Evolutionary conservation across 2,113 vertebrate species (phyloP), one percentile per base, ranked within the genome.

Genomic region (Passer domesticus): DNA sequence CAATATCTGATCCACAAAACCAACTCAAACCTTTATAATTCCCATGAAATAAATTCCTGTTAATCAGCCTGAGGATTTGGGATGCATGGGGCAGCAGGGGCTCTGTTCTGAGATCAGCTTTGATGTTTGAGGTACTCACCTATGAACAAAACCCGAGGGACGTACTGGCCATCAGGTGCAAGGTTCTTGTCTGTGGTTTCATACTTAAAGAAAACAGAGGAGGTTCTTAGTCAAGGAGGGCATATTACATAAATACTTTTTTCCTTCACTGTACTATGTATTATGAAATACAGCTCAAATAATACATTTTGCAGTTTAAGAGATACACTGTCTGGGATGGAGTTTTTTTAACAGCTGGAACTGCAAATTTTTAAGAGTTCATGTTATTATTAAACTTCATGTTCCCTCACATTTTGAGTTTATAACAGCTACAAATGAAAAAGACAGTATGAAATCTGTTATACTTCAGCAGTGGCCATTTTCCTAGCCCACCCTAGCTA

Each of bases 121-220:
- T 74, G 37, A 2, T 49, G 50, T 41, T n/a, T 37, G 33, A 78
- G 56, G 9, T 63, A 97, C 99, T 99, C 96, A 99, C 99, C 99
- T 10, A 99, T 97, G 97, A 99, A 99, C 37, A 99, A 10, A 89
- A 99, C 94, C 82, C 99, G 98, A 88, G 99, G 99, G 55, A 99
- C 99, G 0, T 99, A 99, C 78, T 99, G 98, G 62, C 99, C 99
- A 10, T 99, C 99, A 47, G 99, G 99, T 39, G 98, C 98, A 37
- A 99, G 98, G 62, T 99, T 98, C 92, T 99, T 99, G 96, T 99
- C 99, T 60, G 98, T 99, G 56, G 99, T 99, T 98, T 99, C 99
- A 85, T 99, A 99, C 99, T 99, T 95, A 31, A 92, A 94, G 70
- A 76, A 31, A 95, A 87, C 43, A 88, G 73, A 93, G 39, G 76